Conservation (phyloP, 2,888 invertebrate species). For the Mythimna albipuncta region DNA sequence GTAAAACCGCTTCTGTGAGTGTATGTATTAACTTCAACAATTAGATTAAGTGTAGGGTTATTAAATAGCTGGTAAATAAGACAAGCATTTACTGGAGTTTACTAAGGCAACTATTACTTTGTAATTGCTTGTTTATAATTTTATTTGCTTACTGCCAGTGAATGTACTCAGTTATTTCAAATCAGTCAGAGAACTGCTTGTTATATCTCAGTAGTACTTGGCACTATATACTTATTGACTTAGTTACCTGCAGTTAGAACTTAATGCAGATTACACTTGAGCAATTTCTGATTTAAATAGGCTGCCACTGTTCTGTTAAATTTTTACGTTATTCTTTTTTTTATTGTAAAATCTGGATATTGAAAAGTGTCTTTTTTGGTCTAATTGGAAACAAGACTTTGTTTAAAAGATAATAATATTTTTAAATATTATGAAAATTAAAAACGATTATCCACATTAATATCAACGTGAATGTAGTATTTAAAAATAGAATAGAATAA, state of each 20-base stretch:
- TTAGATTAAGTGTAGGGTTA: constrained; percentile 6
- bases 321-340: no score
- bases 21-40: constrained; percentile 5
- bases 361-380: no score
- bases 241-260: constrained; percentile 10
- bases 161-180: constrained; percentile 35
- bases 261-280: constrained; percentile 25
- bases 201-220: constrained; percentile 20
- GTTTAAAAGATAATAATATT: neutral
- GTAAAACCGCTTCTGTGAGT: neutral
- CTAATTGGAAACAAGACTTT: no score
- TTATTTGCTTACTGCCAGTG: constrained; percentile 31
- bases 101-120: constrained; percentile 32
- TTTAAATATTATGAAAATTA: neutral
- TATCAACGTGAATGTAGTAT: constrained; percentile 5
- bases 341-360: no score
- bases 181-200: constrained; percentile 35
- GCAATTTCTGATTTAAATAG: constrained; percentile 21
- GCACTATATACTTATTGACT: constrained; percentile 43
- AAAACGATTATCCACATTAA: constrained; percentile 8
- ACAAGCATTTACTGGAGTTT: constrained; percentile 37
- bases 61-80: constrained; percentile 25
- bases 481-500: neutral
- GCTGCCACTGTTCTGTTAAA: neutral
- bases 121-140: constrained; percentile 41